These are phyloP conservation scores for Chionoecetes opilio DNA, from an alignment of 1,140 invertebrate species.

Conservation along the genomic window DNA sequence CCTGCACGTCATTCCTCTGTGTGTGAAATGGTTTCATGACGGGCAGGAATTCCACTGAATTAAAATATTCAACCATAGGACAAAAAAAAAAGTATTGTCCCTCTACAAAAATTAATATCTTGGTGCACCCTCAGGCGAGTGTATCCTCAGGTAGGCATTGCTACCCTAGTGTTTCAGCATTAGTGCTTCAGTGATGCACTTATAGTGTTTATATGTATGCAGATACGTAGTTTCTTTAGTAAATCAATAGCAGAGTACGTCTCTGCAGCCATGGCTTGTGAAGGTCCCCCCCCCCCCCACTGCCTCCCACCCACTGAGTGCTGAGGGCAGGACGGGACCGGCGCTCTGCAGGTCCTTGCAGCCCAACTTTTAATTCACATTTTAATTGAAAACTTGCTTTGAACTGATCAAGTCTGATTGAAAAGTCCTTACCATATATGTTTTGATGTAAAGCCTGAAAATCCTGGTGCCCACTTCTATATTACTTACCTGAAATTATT, in stretches of 20 bases:
- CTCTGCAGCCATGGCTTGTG: constrained; percentile 3
- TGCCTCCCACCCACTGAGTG: not conserved
- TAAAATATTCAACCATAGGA: not conserved
- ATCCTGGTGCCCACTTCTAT: not conserved
- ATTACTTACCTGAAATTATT: too few species aligned
- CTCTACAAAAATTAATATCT: not conserved
- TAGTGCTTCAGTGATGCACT: not conserved
- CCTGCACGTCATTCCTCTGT: not conserved
- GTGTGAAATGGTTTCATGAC: not conserved
- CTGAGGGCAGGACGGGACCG: not conserved
- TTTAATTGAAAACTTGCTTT: not conserved
- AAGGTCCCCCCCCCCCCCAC: not conserved
- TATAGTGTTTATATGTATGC: not conserved
- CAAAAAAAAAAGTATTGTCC: not conserved
- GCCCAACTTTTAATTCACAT: not conserved
- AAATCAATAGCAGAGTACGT: constrained; percentile 1
- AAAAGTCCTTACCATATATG: not conserved
- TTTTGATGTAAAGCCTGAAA: not conserved
- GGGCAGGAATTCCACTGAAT: not conserved
- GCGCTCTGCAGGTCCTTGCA: not conserved
- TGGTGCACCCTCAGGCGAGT: not conserved
- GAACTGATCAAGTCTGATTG: not conserved
- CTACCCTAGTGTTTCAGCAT: too few species aligned
- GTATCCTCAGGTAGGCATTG: not conserved
- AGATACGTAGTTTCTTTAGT: not conserved